Evolutionary conservation across 2,888 invertebrate species (phyloP).

Genomic region (Eupithecia exiguata): DNA sequence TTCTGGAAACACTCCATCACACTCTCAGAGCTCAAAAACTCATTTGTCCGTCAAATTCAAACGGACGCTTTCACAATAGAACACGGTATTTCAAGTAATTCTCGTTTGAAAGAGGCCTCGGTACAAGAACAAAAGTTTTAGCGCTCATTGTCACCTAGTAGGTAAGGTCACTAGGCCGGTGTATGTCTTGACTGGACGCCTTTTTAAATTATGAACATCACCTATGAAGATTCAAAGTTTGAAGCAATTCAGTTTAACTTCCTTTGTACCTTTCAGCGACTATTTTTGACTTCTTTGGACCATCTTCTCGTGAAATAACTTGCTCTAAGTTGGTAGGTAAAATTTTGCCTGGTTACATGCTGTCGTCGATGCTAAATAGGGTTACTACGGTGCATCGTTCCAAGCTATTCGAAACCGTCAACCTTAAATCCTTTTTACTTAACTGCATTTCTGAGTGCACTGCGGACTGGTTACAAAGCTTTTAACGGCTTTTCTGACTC

Average conservation of each 20-base stretch:
- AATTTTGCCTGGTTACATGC: neutral
- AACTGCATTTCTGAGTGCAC: neutral
- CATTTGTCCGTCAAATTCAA: slow-evolving; percentile 32
- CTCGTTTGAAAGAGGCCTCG: slow-evolving; percentile 67
- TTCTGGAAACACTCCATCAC: slow-evolving; percentile 21
- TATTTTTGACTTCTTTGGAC: neutral
- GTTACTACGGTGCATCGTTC: neutral
- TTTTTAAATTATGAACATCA: neutral
- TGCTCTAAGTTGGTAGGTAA: neutral
- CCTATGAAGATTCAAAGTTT: neutral
- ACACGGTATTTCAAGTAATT: slow-evolving; percentile 62
- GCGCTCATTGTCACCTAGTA: slow-evolving; percentile 70
- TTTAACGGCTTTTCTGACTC: slow-evolving; percentile 32
- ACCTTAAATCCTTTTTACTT: neutral
- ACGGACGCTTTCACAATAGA: slow-evolving; percentile 62
- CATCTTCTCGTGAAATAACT: neutral
- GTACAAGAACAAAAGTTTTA: slow-evolving; percentile 73
- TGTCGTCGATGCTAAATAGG: neutral
- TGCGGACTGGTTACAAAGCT: slow-evolving; percentile 8
- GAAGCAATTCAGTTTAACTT: neutral
- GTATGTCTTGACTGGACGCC: slow-evolving; percentile 31
- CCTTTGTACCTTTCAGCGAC: neutral
- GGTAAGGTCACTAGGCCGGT: slow-evolving; percentile 58
- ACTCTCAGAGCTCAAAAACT: slow-evolving; percentile 32
- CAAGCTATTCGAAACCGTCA: neutral